Evolutionary conservation across 1,140 invertebrate species (phyloP).

Genomic region (Caenorhabditis inopinata): DNA sequence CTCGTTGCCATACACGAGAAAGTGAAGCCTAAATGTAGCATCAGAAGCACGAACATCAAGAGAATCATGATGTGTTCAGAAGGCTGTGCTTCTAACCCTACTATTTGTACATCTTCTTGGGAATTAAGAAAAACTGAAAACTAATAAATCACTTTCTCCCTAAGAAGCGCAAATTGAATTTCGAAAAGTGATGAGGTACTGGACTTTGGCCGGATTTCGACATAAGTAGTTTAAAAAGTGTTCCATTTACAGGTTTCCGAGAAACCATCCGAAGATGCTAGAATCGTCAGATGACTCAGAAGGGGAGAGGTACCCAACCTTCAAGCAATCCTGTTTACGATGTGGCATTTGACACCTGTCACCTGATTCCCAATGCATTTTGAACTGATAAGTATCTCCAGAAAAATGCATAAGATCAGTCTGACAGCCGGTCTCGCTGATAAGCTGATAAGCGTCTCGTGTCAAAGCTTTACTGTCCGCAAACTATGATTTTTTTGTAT

Average conservation of each 20-base stretch:
- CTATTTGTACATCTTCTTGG: not conserved
- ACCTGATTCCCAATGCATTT: not conserved
- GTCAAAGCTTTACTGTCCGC: not conserved
- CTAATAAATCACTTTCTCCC: conserved; percentile 6
- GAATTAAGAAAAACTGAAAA: not conserved
- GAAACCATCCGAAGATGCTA: too few species aligned
- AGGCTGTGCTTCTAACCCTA: not conserved
- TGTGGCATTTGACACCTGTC: conserved; percentile 20
- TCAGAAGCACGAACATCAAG: not conserved
- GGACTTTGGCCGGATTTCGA: not conserved
- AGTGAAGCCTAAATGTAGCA: not conserved
- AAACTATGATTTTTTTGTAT: conserved; percentile 25
- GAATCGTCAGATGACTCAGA: too few species aligned
- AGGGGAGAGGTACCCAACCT: too few species aligned
- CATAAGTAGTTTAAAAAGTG: not conserved
- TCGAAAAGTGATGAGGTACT: not conserved
- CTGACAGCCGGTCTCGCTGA: conserved; percentile 1
- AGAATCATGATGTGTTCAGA: not conserved
- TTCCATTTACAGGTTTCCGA: not conserved
- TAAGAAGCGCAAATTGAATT: not conserved
- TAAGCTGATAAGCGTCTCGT: conserved; percentile 19
- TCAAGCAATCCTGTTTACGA: not conserved
- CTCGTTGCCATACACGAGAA: not conserved
- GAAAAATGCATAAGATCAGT: conserved; percentile 11
- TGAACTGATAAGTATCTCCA: not conserved